Percentiles rank a stretch among this genome's conserved stretches.
Evolutionary conservation across 2,113 vertebrate genomes (phyloP).

Genomic region (Sinocyclocheilus anshuiensis): DNA sequence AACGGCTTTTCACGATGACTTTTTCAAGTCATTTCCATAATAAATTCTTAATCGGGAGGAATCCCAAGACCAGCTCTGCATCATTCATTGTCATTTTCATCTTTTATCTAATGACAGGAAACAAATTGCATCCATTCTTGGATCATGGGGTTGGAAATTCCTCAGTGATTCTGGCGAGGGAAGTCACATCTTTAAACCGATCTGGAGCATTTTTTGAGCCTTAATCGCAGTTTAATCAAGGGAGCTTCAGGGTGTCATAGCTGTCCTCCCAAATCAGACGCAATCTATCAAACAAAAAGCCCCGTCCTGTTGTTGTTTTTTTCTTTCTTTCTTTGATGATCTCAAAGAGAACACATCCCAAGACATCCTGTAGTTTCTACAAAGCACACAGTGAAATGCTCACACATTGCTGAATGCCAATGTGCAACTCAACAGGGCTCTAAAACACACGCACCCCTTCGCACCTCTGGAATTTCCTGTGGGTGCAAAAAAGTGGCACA

Average conservation of each 20-base stretch:
- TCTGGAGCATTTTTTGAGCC: conserved; percentile 45
- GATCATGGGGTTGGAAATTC: conserved; percentile 52
- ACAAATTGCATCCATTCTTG: conserved; percentile 68
- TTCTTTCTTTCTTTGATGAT: background rate
- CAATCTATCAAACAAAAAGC: conserved; percentile 23
- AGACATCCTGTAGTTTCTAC: background rate
- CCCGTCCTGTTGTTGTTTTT: background rate
- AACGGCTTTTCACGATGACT: background rate
- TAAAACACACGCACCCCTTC: conserved; percentile 56
- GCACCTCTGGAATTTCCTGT: conserved; percentile 77
- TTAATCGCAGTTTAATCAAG: conserved; percentile 37
- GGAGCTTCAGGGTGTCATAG: conserved; percentile 8
- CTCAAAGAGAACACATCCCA: background rate
- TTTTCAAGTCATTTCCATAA: conserved; percentile 20
- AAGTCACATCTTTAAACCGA: conserved; percentile 63
- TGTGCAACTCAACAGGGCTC: conserved; percentile 25
- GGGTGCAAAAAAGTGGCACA: conserved; percentile 41
- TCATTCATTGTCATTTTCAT: conserved; percentile 52
- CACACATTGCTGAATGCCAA: background rate
- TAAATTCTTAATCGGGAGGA: conserved; percentile 41
- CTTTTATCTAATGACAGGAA: conserved; percentile 61
- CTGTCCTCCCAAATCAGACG: conserved; percentile 52
- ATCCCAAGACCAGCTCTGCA: conserved; percentile 49
- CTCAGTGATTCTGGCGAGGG: conserved; percentile 67
- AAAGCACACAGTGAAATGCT: background rate